These are phyloP conservation scores for Meiosimyza decipiens DNA, from an alignment of 2,888 invertebrate species.

Conservation along the genomic window DNA sequence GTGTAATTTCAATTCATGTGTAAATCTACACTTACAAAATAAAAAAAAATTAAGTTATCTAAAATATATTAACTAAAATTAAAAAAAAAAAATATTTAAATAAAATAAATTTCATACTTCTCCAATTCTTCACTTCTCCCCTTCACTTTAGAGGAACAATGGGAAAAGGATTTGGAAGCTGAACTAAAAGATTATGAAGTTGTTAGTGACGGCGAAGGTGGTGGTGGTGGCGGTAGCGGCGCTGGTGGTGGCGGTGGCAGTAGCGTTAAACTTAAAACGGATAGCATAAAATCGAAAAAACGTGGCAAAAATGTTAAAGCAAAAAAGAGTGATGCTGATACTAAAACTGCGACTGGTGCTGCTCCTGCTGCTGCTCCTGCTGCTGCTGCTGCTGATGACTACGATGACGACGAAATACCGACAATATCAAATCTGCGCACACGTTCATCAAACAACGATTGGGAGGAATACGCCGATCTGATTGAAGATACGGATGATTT, in stretches of 20 bases:
- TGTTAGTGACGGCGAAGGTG: constrained; percentile 71
- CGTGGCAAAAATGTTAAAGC: neutral
- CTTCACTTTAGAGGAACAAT: constrained; percentile 79
- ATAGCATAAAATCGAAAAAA: constrained; percentile 22
- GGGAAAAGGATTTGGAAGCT: constrained; percentile 95
- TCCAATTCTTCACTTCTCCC: neutral
- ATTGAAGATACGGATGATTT: constrained; percentile 68
- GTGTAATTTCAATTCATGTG: neutral
- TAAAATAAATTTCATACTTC: constrained; percentile 1
- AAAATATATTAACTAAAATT: constrained; percentile 7
- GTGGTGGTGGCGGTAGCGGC: constrained; percentile 52
- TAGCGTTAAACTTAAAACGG: neutral
- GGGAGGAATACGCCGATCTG: constrained; percentile 67
- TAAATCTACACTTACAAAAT: too few species aligned
- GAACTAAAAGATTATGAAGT: constrained; percentile 96
- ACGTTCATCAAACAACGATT: constrained; percentile 65
- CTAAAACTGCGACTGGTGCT: neutral
- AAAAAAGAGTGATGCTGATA: neutral
- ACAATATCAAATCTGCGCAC: constrained; percentile 65
- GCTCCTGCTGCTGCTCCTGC: neutral
- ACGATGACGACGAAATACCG: constrained; percentile 58
- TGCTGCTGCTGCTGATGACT: constrained; percentile 13
- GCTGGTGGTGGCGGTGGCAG: constrained; percentile 40
- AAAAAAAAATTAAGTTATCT: neutral
- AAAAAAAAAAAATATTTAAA: neutral